These are phyloP conservation scores for Mercenaria mercenaria DNA, from an alignment of 1,140 invertebrate genomes.

Conservation along the genomic window DNA sequence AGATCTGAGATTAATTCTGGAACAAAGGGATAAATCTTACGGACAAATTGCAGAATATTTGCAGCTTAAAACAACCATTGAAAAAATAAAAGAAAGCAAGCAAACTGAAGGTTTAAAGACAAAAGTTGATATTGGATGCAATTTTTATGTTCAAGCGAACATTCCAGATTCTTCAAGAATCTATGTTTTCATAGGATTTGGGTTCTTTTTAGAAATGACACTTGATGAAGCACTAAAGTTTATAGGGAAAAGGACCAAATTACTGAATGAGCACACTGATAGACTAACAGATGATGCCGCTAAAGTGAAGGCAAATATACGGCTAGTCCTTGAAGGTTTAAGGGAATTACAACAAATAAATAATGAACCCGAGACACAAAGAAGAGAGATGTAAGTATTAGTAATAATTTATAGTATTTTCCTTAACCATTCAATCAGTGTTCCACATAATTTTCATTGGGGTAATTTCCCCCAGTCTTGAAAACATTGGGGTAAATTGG, in stretches of 20 bases:
- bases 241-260: constrained; percentile 90
- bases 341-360: constrained; percentile 51
- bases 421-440: no score
- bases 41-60: constrained; percentile 91
- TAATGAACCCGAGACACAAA: not conserved
- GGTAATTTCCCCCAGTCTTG: no score
- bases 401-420: no score
- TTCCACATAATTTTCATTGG: no score
- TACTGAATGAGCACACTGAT: constrained; percentile 88
- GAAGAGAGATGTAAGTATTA: constrained; percentile 21
- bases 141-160: constrained; percentile 88
- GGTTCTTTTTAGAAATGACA: constrained; percentile 91
- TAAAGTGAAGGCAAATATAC: constrained; percentile 92
- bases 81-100: constrained; percentile 87
- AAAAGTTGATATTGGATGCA: constrained; percentile 92
- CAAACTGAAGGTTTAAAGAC: constrained; percentile 90
- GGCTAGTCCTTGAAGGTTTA: constrained; percentile 88
- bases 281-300: constrained; percentile 90
- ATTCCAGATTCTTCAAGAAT: constrained; percentile 89
- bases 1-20: constrained; percentile 88
- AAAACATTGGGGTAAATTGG: no score
- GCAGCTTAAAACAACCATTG: constrained; percentile 88
- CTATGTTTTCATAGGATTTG: constrained; percentile 91
- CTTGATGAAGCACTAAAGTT: constrained; percentile 90
- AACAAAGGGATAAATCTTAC: constrained; percentile 89